A percentile compares a stretch with the other conserved stretches of the same genome.
Conservation (phyloP, 2,888 invertebrate species). For the Lamproptera curius region DNA sequence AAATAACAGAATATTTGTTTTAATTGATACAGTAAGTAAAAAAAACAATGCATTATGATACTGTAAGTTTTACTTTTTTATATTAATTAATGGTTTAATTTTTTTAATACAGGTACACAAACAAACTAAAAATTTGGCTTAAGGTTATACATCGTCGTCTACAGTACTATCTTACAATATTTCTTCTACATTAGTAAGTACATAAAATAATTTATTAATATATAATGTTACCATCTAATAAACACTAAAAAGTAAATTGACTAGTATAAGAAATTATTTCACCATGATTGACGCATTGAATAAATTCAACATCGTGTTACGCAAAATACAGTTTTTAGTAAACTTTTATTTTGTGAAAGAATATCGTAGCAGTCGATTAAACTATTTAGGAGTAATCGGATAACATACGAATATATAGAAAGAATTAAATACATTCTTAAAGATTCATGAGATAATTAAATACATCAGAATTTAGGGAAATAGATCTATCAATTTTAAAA, state of each 20-base stretch:
- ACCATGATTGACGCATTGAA: conserved; percentile 8
- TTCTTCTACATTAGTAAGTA: conserved; percentile 16
- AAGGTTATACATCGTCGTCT: conserved; percentile 10
- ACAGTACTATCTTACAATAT: conserved; percentile 17
- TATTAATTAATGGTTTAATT: background rate
- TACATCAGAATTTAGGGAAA: too few relatives aligned
- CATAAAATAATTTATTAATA: conserved; percentile 13
- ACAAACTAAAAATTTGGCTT: background rate
- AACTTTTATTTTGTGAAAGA: too few relatives aligned
- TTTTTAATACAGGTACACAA: background rate
- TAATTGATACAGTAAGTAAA: conserved; percentile 13
- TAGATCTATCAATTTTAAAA: too few relatives aligned
- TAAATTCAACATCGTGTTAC: conserved; percentile 5
- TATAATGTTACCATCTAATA: conserved; percentile 6
- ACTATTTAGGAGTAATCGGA: too few relatives aligned
- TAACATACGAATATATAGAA: too few relatives aligned
- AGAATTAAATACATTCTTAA: too few relatives aligned
- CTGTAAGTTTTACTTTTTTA: too few relatives aligned
- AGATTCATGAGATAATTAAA: too few relatives aligned
- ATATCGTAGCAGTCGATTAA: too few relatives aligned
- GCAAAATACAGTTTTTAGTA: too few relatives aligned
- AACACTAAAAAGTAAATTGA: conserved; percentile 16
- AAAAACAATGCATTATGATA: conserved; percentile 3
- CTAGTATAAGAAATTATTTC: conserved; percentile 12
- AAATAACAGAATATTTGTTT: conserved; percentile 8